Evolutionary conservation across 2,888 invertebrate genomes (phyloP).

Genomic region (Thumatha senex): DNA sequence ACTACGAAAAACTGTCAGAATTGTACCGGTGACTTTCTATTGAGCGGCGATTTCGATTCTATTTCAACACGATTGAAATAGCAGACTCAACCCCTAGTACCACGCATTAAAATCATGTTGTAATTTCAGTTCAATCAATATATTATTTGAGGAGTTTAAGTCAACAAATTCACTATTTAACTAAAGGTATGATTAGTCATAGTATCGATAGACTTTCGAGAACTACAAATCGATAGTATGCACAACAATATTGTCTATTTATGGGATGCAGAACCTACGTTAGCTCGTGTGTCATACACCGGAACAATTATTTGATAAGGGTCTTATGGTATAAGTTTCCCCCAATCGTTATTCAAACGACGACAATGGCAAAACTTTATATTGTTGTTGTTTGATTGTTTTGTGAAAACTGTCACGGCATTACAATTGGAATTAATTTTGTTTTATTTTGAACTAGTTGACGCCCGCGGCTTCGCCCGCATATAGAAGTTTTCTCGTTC

Average conservation of each 20-base stretch:
- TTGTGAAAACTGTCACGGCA: too few relatives aligned
- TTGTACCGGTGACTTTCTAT: too few relatives aligned
- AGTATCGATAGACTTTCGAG: background rate
- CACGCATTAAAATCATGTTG: too few relatives aligned
- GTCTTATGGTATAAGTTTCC: conserved; percentile 11
- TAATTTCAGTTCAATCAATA: too few relatives aligned
- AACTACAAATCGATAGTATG: background rate
- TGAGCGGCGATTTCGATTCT: too few relatives aligned
- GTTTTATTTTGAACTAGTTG: background rate
- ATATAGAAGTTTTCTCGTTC: too few relatives aligned
- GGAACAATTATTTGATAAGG: conserved; percentile 23
- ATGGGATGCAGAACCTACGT: conserved; percentile 14
- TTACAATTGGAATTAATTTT: background rate
- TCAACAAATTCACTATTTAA: background rate
- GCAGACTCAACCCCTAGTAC: too few relatives aligned
- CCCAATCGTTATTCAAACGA: conserved; percentile 5
- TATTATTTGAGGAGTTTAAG: too few relatives aligned
- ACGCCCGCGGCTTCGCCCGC: too few relatives aligned
- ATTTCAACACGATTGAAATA: too few relatives aligned
- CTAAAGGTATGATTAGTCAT: too few relatives aligned
- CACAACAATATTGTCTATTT: conserved; percentile 1
- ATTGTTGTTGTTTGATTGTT: conserved; percentile 9
- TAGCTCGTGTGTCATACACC: conserved; percentile 18
- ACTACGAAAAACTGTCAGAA: too few relatives aligned
- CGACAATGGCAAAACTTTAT: conserved; percentile 15